Base-by-base conservation (phyloP, 1,140 invertebrate species). In the Cephus cinctus region DNA sequence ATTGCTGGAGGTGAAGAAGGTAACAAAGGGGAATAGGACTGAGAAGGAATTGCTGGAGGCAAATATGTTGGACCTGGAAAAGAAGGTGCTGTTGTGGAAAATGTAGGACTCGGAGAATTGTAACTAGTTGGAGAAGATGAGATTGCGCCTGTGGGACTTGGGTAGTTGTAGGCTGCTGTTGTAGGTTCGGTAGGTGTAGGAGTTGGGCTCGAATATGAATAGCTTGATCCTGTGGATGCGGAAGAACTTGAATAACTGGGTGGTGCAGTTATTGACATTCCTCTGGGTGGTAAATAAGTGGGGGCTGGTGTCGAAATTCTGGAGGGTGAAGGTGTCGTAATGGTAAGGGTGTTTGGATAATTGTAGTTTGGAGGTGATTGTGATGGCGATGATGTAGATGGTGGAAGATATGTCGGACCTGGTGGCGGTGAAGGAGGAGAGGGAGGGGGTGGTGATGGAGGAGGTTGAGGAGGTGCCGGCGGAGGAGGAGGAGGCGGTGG, bases 71-170 rank as follows among this genome's bases (percentile, higher is more conserved):
- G 6, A 27, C 59, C 47, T 61, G 61, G 59, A 43, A 61, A 59
- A 52, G 55, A 59, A 61, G 45, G 16, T 54, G 50, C 43, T 62
- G 53, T 45, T 62, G 52, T 57, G 59, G 41, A 59, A 15, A 53
- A 49, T 44, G 8, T 35, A 20, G 44, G 38, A 19, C 38, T 14
- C 11, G 40, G 40, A 42, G 21, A 42, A 23, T 25, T 42, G 16
- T 42, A 42, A 42, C 40, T 25, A 25, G 27, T 18, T 8, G 30
- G n/a, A n/a, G n/a, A n/a, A n/a, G n/a, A n/a, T n/a, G n/a, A 9
- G 39, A 40, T 43, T 18, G 47, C 15, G 23, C 22, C 2, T 27
- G 41, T 35, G 11, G 19, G 36, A 9, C 9, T 8, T 5, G 43
- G 35, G 22, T 42, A 52, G 30, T 39, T 45, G 22, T 36, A 32